Evolutionary conservation across 2,888 invertebrate species (phyloP).

Genomic region (Catocala fraxini): DNA sequence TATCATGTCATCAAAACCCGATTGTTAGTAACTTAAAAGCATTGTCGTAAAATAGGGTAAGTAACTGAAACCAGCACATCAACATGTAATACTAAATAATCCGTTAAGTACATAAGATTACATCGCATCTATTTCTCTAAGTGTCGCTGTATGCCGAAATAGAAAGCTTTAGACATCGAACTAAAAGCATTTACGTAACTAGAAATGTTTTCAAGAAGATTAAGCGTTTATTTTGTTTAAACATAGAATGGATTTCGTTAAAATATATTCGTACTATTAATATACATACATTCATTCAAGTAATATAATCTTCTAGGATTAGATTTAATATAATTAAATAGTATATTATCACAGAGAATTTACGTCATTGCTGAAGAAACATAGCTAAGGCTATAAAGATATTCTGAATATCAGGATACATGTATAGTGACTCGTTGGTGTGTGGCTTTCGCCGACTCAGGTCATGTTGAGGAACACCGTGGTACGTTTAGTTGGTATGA

Average conservation of each 20-base stretch:
- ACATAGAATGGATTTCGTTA: slow-evolving; percentile 8
- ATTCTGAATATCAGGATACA: not conserved
- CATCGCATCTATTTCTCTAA: slow-evolving; percentile 38
- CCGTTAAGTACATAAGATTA: slow-evolving; percentile 42
- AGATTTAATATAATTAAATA: too few species aligned
- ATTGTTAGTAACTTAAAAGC: slow-evolving; percentile 7
- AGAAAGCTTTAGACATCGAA: slow-evolving; percentile 30
- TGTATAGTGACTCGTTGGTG: not conserved
- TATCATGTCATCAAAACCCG: not conserved
- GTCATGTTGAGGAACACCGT: too few species aligned
- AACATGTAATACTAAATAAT: slow-evolving; percentile 40
- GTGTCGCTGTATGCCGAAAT: slow-evolving; percentile 35
- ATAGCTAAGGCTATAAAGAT: too few species aligned
- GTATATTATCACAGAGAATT: too few species aligned
- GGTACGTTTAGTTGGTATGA: too few species aligned
- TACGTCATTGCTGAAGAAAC: too few species aligned
- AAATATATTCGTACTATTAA: not conserved
- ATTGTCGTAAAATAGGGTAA: slow-evolving; percentile 5
- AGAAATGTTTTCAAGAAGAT: slow-evolving; percentile 39
- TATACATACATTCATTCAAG: not conserved
- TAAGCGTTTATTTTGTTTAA: slow-evolving; percentile 24
- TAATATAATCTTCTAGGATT: too few species aligned
- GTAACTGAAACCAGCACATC: slow-evolving; percentile 9
- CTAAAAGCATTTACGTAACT: slow-evolving; percentile 42
- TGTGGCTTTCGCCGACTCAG: too few species aligned